Evolutionary conservation across 2,888 invertebrate genomes (phyloP), one percentile per base, ranked within the genome.

Genomic region (Calliphora vomitoria): DNA sequence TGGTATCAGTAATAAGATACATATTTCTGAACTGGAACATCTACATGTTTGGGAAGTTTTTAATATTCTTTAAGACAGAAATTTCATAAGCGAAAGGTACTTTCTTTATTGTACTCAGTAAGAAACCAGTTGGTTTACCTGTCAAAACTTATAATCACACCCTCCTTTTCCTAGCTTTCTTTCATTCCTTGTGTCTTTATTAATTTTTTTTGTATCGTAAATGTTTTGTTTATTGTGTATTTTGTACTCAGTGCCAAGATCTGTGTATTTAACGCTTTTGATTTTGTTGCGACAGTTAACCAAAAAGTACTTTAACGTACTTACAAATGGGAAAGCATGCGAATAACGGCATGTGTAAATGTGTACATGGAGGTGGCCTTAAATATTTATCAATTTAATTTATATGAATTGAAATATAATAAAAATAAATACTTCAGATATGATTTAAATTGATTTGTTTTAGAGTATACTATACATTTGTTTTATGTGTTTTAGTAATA

Each of bases 341-440:
- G 44, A 44, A 44, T 38, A 38, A 62, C 6, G 15, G n/a, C 8
- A 38, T 25, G 15, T 18, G 5, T n/a, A 31, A 8, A n/a, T 66
- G 35, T 66, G n/a, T n/a, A 15, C 10, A 6, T 62, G 47, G n/a
- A 25, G 10, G 4, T 75, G 47, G 11, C 18, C 62, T 38, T 64
- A 25, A 62, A 47, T 75, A 64, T 64, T 71, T 75, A 64, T 75
- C 62, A 75, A 62, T 50, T 62, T 75, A 3, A 38, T 75, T 64
- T 75, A 18, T 20, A 64, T 50, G n/a, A 20, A 41, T 58, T 50
- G 44, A 58, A 58, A 47, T 58, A 58, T 25, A 25, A 13, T 25
- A 58, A 13, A 60, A 62, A 47, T 47, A 35, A 72, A 62, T 50
- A 35, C 35, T 50, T 18, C 35, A 75, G 62, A 75, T 75, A 64